Percentiles rank a stretch among this genome's conserved stretches.
Evolutionary conservation across 2,797 vertebrate species (phyloP).

Genomic region (Falco novaeseelandiae): DNA sequence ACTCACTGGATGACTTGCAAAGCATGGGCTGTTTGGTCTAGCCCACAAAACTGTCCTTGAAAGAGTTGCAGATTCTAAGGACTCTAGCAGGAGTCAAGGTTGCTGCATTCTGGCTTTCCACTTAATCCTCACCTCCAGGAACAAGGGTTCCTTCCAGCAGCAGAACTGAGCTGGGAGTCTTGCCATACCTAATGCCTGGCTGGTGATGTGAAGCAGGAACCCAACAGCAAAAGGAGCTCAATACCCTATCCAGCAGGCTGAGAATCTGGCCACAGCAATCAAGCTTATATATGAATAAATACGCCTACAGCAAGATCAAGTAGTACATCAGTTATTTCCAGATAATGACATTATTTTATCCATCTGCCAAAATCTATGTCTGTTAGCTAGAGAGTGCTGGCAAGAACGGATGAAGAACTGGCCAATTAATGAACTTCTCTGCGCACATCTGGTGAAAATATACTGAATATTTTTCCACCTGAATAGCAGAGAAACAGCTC

Average conservation of each 20-base stretch:
- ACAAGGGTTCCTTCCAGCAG: neutral
- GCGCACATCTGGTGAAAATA: neutral
- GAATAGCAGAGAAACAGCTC: neutral
- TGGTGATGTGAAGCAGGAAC: neutral
- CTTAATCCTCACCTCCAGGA: neutral
- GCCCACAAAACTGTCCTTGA: neutral
- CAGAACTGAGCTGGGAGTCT: neutral
- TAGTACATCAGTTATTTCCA: neutral
- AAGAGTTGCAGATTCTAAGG: accelerated
- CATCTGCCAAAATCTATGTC: neutral
- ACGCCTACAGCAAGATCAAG: neutral
- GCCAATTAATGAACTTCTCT: slow-evolving; percentile 11
- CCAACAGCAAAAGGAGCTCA: neutral
- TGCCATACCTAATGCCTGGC: neutral
- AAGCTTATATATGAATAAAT: neutral
- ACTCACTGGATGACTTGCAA: neutral
- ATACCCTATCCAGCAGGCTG: neutral
- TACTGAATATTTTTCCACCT: neutral
- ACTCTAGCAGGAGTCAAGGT: neutral
- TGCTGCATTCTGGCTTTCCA: neutral
- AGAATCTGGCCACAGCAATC: neutral
- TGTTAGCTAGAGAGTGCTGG: neutral
- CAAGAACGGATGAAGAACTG: neutral
- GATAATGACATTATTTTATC: neutral
- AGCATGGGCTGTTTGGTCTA: neutral